A percentile compares a stretch with the other conserved stretches of the same genome.
phyloP scores from a whole-genome alignment of 2,797 vertebrate species.

The Siniperca undulata region DNA sequence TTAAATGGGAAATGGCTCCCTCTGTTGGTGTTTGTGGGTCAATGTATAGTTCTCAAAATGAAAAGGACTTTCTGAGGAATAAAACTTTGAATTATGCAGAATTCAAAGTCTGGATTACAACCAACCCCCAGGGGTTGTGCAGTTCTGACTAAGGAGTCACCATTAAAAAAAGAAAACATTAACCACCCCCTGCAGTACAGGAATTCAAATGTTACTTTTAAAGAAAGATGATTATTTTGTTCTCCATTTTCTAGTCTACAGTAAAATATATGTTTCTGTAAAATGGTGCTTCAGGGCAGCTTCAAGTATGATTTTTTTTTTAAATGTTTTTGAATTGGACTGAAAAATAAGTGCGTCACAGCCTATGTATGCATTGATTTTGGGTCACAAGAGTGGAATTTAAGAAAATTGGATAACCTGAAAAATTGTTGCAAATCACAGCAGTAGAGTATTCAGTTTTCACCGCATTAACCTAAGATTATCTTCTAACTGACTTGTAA shows the following conservation, averaged over 20 bases:
- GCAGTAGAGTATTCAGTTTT: neutral
- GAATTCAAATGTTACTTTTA: no score
- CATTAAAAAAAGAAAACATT: neutral
- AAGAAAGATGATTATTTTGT: no score
- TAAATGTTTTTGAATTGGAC: neutral
- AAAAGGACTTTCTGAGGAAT: neutral
- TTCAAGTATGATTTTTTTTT: neutral
- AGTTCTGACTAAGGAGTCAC: neutral
- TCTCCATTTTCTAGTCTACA: neutral
- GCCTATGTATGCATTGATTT: neutral
- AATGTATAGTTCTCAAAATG: neutral
- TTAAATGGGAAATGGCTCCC: constrained; percentile 34
- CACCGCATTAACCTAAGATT: neutral
- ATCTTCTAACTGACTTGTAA: neutral
- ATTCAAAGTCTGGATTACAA: neutral
- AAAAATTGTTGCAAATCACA: neutral
- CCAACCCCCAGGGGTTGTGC: neutral
- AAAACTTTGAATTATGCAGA: neutral
- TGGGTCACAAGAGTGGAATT: no score
- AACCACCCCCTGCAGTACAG: no score
- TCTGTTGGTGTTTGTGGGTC: constrained; percentile 39
- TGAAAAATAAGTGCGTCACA: neutral
- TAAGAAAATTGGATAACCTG: neutral
- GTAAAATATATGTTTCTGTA: neutral
- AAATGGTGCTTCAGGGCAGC: neutral